Percentiles rank a stretch among this genome's conserved stretches.
Conservation (phyloP, 2,113 vertebrate genomes). For the Heterocephalus glaber region DNA sequence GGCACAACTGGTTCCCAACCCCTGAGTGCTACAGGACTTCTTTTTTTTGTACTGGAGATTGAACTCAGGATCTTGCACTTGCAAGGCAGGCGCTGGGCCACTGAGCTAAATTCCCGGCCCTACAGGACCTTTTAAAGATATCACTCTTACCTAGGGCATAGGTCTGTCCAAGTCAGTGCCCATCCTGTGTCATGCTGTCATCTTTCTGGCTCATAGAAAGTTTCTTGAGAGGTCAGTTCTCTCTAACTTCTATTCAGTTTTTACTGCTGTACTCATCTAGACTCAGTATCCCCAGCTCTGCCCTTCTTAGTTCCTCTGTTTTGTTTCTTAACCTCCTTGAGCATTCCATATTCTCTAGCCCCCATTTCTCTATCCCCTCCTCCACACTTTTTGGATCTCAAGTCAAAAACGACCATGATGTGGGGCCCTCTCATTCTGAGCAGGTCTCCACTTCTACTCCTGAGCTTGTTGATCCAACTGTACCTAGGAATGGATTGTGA, state of each 20-base stretch:
- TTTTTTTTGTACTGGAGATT: too few species aligned
- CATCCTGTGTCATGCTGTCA: background rate
- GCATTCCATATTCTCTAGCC: background rate
- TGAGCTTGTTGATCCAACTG: background rate
- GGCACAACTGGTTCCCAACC: background rate
- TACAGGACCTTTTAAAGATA: background rate
- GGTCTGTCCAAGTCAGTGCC: background rate
- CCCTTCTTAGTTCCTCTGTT: background rate
- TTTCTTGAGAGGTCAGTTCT: background rate
- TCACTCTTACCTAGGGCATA: background rate
- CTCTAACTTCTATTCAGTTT: background rate
- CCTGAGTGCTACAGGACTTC: background rate
- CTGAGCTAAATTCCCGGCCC: too few species aligned
- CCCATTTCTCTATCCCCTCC: background rate
- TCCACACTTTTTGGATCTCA: background rate
- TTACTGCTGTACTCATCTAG: background rate
- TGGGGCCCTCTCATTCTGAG: background rate
- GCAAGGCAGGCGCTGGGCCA: too few species aligned
- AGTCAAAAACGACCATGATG: constrained; percentile 48
- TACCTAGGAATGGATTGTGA: background rate
- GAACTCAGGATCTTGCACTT: too few species aligned
- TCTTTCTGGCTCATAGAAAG: background rate
- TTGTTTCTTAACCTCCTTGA: background rate
- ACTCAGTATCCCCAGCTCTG: background rate
- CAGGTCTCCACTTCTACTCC: background rate